Conservation (phyloP, 2,113 vertebrate genomes). For the Isurus oxyrinchus region DNA sequence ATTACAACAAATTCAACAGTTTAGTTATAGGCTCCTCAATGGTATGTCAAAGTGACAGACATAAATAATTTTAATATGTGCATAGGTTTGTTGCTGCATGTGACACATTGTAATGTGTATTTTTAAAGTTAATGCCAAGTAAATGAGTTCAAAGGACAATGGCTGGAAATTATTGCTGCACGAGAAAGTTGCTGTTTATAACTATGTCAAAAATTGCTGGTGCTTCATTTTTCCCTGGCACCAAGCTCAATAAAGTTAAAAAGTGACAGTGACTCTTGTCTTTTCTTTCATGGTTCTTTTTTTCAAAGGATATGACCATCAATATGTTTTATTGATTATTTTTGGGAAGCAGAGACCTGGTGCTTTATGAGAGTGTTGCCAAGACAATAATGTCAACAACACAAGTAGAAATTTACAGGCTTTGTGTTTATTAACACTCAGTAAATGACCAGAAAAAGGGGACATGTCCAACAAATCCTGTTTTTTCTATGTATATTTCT, state of each 20-base stretch:
- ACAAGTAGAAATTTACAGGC: conserved; percentile 26
- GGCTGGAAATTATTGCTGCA: not conserved
- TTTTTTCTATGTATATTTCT: not conserved
- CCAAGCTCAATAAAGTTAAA: not conserved
- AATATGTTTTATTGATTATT: not conserved
- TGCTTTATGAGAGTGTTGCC: conserved; percentile 4
- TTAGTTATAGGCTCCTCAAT: conserved; percentile 13
- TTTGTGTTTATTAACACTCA: not conserved
- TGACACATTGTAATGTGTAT: not conserved
- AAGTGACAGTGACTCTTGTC: not conserved
- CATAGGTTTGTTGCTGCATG: not conserved
- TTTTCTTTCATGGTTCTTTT: not conserved
- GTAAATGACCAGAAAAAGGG: not conserved
- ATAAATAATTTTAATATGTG: conserved; percentile 20
- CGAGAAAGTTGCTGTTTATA: not conserved
- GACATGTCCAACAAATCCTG: not conserved
- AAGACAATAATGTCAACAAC: conserved; percentile 28
- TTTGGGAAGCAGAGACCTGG: conserved; percentile 38
- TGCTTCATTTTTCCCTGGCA: not conserved
- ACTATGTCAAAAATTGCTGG: not conserved
- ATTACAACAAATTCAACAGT: conserved; percentile 20
- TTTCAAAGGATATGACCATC: not conserved
- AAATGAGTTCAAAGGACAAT: conserved; percentile 4
- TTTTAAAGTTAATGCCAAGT: conserved; percentile 21
- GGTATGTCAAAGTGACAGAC: not conserved